Conservation (phyloP, 1,140 invertebrate species). For the Zaprionus ghesquierei region DNA sequence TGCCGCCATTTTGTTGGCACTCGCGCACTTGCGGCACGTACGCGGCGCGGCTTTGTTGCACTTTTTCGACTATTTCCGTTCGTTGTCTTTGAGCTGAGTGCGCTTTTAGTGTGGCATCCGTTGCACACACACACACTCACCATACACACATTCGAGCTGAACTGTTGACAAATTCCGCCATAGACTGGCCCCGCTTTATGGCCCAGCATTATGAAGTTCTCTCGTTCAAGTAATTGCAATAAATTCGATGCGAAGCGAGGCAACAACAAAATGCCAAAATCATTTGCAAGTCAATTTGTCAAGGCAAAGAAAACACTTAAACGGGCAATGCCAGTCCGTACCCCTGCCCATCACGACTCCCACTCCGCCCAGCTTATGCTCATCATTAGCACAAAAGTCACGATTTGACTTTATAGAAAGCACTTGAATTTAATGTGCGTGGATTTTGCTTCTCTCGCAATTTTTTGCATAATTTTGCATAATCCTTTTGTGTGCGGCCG, state of each 20-base stretch:
- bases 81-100: slow-evolving; percentile 77
- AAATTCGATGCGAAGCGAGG: slow-evolving; percentile 15
- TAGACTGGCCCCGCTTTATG: slow-evolving; percentile 29
- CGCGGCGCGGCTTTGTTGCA: slow-evolving; percentile 43
- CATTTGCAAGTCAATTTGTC: slow-evolving; percentile 80
- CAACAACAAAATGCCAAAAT: slow-evolving; percentile 42
- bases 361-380: slow-evolving; percentile 18
- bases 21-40: slow-evolving; percentile 54
- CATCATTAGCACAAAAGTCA: slow-evolving; percentile 75
- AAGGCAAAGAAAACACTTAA: slow-evolving; percentile 53
- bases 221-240: slow-evolving; percentile 37
- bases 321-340: not conserved
- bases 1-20: slow-evolving; percentile 66
- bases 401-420: slow-evolving; percentile 80
- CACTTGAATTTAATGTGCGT: slow-evolving; percentile 80
- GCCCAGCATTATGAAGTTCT: slow-evolving; percentile 49
- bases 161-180: slow-evolving; percentile 36
- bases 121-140: slow-evolving; percentile 38
- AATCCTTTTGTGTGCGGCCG: slow-evolving; percentile 63
- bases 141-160: slow-evolving; percentile 12
- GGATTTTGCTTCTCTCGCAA: slow-evolving; percentile 54
- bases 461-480: slow-evolving; percentile 75
- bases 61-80: slow-evolving; percentile 63
- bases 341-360: not conserved
- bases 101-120: slow-evolving; percentile 75